phyloP scores from a whole-genome alignment of 1,140 invertebrate species.

The Hycleus cichorii region DNA sequence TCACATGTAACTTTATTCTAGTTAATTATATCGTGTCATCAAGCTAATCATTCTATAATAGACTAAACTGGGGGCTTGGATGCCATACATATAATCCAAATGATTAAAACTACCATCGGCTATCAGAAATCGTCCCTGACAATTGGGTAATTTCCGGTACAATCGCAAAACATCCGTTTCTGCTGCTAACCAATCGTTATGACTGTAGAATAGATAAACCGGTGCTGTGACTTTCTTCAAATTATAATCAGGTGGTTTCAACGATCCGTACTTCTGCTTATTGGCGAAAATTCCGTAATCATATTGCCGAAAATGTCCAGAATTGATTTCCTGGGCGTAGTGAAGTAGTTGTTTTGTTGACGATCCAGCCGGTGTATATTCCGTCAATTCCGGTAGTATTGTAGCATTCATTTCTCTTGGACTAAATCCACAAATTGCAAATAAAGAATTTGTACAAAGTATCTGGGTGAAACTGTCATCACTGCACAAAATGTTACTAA shows the following conservation, averaged over 20 bases:
- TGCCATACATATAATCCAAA: constrained; percentile 21
- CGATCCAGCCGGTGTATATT: constrained; percentile 76
- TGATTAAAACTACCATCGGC: constrained; percentile 17
- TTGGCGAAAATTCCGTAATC: constrained; percentile 40
- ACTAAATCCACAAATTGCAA: constrained; percentile 50
- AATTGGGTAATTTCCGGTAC: constrained; percentile 41
- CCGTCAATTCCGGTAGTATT: constrained; percentile 64
- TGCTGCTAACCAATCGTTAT: constrained; percentile 43
- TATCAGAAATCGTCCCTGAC: constrained; percentile 23
- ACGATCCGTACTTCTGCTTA: constrained; percentile 13
- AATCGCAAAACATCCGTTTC: constrained; percentile 33
- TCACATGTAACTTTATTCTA: too few species aligned
- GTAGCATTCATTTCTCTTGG: constrained; percentile 50
- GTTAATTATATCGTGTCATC: neutral
- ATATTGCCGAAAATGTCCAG: constrained; percentile 52
- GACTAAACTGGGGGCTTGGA: constrained; percentile 15
- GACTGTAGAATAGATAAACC: constrained; percentile 45
- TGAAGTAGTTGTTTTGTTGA: constrained; percentile 68
- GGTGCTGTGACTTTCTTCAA: constrained; percentile 50
- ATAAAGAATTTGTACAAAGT: constrained; percentile 52
- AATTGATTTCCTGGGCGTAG: constrained; percentile 56
- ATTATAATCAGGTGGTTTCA: constrained; percentile 46
- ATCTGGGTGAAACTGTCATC: constrained; percentile 41
- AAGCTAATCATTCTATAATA: constrained; percentile 24
- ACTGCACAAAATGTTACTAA: constrained; percentile 42